Conservation (phyloP, 2,888 invertebrate genomes). For the Xestia ashworthii region DNA sequence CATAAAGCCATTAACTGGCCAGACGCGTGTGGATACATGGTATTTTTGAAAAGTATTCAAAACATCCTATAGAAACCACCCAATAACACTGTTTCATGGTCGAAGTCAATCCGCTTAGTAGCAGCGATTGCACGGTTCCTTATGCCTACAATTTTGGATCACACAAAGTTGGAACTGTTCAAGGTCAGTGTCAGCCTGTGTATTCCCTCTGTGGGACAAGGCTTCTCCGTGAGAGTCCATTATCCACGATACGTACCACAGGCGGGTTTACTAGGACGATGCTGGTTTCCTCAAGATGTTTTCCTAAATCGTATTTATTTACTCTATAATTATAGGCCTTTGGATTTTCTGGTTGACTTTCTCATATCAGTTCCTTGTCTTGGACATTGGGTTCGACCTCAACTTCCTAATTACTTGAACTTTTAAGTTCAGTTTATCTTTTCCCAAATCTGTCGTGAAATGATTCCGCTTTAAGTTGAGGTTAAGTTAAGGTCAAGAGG, state of each 20-base stretch:
- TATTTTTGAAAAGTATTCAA: not conserved
- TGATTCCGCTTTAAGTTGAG: constrained; percentile 41
- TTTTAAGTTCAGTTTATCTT: constrained; percentile 30
- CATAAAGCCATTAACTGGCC: not conserved
- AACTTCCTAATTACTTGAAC: constrained; percentile 18
- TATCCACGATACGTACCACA: not conserved
- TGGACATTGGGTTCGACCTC: not conserved
- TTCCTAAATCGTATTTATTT: not conserved
- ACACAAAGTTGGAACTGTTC: not conserved
- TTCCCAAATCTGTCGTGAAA: constrained; percentile 35
- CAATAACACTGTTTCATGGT: not conserved
- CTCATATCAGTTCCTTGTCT: not conserved
- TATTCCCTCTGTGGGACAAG: not conserved
- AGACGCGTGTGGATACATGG: not conserved
- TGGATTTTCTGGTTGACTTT: not conserved
- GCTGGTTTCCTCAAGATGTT: not conserved
- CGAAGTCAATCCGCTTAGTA: not conserved
- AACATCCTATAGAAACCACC: not conserved
- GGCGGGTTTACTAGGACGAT: not conserved
- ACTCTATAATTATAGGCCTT: not conserved
- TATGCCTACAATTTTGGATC: not conserved
- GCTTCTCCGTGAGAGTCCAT: not conserved
- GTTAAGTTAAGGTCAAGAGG: constrained; percentile 46
- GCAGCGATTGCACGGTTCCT: not conserved
- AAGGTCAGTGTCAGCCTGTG: not conserved